Evolutionary conservation across 2,113 vertebrate genomes (phyloP), one percentile per base, ranked within the genome.

Genomic region (Genyomyrus donnyi): DNA sequence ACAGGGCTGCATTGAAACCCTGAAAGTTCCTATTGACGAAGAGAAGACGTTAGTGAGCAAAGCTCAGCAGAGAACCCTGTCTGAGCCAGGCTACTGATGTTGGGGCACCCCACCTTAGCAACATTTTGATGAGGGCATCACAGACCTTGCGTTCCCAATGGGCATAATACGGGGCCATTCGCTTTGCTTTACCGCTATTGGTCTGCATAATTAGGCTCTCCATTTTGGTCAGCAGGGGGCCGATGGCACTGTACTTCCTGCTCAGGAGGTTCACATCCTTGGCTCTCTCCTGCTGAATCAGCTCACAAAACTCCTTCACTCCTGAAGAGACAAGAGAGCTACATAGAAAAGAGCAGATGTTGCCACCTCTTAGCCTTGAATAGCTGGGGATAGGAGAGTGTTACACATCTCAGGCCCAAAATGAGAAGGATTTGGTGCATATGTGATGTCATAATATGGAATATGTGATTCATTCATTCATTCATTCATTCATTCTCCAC

Each of bases 131-230:
- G 53, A 99, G 93, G 21, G 92, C 94, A 1, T 97, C 95, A 0
- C 96, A 97, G 90, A 98, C 94, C 74, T 94, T 96, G 3, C 88
- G 93, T 92, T 99, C 98, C 98, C 98, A 99, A 93, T 96, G 95
- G 7, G 91, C 90, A 45, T 99, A 99, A 94, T 98, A 99, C 66
- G 93, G 90, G 31, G 93, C 91, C 96, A 99, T 96, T 90, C 92
- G 95, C 84, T 94, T 91, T 88, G 97, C 95, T 93, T 93, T 97
- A 89, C 98, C 97, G 0, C 94, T 98, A 92, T 95, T 97, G 2
- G 96, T 98, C 17, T 95, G 95, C 90, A 96, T 88, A 46, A 98
- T 94, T 39, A 96, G 92, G 13, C 96, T 93, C 93, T 99, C 98
- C 5, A 96, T 96, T 92, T 97, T 97, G 80, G 94, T 97, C 88